These are phyloP conservation scores for Ispidina lecontei DNA, from an alignment of 2,797 vertebrate species.

Conservation along the genomic window DNA sequence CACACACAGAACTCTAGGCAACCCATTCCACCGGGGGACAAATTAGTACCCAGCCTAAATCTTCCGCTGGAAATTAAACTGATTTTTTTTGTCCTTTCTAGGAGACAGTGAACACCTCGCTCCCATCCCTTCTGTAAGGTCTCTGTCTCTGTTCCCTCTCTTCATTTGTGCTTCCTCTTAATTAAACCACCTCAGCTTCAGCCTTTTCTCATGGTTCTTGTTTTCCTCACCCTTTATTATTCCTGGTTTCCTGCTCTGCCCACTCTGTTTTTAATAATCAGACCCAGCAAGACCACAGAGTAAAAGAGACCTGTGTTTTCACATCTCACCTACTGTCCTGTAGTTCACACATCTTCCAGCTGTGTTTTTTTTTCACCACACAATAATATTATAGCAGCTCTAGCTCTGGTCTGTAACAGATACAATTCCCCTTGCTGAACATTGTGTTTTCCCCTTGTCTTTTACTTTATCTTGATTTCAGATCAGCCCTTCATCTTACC, in stretches of 20 bases:
- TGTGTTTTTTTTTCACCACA: neutral
- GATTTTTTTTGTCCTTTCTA: neutral
- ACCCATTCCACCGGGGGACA: neutral
- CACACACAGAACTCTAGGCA: accelerated
- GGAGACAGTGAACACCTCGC: neutral
- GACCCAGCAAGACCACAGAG: neutral
- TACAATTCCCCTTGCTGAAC: neutral
- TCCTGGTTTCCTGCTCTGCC: neutral
- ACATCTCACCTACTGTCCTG: neutral
- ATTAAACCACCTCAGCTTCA: neutral
- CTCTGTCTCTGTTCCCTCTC: neutral
- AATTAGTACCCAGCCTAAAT: neutral
- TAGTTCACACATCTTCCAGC: neutral
- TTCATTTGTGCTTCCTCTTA: neutral
- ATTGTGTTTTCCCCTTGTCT: neutral
- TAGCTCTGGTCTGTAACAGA: neutral
- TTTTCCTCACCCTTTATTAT: neutral
- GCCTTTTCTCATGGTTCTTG: neutral
- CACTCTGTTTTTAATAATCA: neutral
- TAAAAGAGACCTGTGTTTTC: neutral
- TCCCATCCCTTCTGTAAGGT: neutral
- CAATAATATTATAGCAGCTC: neutral
- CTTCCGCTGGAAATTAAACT: neutral
- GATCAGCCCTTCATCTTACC: neutral
- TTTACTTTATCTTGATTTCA: neutral